phyloP scores from a whole-genome alignment of 2,113 vertebrate genomes.

The Hippocampus zosterae region DNA sequence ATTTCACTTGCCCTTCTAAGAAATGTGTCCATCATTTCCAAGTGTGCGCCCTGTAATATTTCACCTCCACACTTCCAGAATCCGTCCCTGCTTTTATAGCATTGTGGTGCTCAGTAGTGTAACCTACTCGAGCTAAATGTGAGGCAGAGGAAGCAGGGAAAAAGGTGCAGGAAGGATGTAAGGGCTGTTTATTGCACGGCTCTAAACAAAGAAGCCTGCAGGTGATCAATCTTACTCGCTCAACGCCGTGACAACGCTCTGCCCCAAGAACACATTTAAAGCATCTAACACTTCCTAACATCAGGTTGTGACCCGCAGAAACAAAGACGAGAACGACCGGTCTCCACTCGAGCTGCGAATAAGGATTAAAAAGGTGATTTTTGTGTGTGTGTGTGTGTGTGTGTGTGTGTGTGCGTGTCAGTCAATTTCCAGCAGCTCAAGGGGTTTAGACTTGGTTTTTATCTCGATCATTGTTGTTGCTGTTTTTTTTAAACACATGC shows the following conservation, averaged over 20 bases:
- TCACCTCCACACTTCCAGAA: background rate
- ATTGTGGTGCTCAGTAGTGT: conserved; percentile 40
- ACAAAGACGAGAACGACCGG: background rate
- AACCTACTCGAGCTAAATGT: conserved; percentile 40
- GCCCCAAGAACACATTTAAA: conserved; percentile 98
- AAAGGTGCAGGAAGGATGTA: conserved; percentile 35
- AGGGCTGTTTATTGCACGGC: conserved; percentile 89
- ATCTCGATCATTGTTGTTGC: background rate
- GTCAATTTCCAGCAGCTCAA: background rate
- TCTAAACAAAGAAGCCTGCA: conserved; percentile 98
- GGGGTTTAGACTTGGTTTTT: background rate
- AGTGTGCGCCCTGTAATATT: background rate
- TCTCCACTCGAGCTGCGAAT: background rate
- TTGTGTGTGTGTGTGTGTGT: too few species aligned
- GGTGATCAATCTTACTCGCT: conserved; percentile 97
- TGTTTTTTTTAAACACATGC: background rate
- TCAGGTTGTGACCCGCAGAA: conserved; percentile 74
- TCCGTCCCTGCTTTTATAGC: background rate
- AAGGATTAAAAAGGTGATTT: background rate
- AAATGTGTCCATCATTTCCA: background rate
- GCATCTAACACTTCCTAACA: conserved; percentile 89
- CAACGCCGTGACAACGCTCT: conserved; percentile 98
- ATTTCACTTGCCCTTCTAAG: background rate
- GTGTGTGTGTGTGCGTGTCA: conserved; percentile 1
- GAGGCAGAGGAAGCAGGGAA: conserved; percentile 67